A percentile compares a stretch with the other conserved stretches of the same genome.
These are phyloP conservation scores for Chionodraco myersi DNA, from an alignment of 2,113 vertebrate genomes.

Conservation along the genomic window DNA sequence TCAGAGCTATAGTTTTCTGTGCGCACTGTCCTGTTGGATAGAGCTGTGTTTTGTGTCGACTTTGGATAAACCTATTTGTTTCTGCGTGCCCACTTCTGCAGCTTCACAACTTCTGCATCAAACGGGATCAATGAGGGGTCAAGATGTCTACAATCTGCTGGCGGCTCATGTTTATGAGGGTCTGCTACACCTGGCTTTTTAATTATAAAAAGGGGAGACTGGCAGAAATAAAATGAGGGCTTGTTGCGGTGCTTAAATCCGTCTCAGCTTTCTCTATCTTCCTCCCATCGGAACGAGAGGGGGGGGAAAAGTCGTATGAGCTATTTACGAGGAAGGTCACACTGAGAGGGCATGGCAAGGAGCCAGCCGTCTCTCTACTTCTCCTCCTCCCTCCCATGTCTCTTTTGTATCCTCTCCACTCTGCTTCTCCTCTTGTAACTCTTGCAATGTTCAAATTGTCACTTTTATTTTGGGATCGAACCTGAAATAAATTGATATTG, in stretches of 20 bases:
- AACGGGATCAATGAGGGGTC: conserved; percentile 4
- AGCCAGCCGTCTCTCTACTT: conserved; percentile 80
- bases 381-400: conserved; percentile 49
- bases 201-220: conserved; percentile 25
- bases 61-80: not conserved
- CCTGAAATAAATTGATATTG: not conserved
- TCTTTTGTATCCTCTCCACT: conserved; percentile 43
- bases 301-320: conserved; percentile 73
- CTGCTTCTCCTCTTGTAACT: conserved; percentile 50
- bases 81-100: not conserved
- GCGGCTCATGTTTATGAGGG: conserved; percentile 29
- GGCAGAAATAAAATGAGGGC: conserved; percentile 52
- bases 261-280: conserved; percentile 65
- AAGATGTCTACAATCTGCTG: not conserved
- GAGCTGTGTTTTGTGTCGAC: not conserved
- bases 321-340: conserved; percentile 89
- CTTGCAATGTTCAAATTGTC: conserved; percentile 25
- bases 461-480: conserved; percentile 31
- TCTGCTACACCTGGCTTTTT: conserved; percentile 53
- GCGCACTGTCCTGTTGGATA: not conserved
- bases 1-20: conserved; percentile 25
- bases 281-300: conserved; percentile 60
- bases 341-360: conserved; percentile 84
- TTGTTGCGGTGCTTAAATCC: conserved; percentile 49
- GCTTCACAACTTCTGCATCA: conserved; percentile 2